These are phyloP conservation scores for Chloropsis cyanopogon DNA, from an alignment of 2,113 vertebrate genomes.

Conservation along the genomic window DNA sequence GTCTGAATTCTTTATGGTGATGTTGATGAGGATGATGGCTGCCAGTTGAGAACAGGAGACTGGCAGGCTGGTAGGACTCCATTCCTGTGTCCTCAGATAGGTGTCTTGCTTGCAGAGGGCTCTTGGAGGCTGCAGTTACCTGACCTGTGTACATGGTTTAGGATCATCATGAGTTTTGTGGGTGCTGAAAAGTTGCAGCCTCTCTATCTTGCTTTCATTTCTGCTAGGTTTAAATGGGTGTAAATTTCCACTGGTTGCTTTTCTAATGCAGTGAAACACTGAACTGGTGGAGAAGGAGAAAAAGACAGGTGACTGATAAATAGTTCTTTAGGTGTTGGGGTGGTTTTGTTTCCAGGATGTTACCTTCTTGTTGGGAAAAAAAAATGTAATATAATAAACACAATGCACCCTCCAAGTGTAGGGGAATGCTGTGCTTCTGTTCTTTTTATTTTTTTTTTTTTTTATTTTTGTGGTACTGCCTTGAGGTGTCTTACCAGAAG, in stretches of 20 bases:
- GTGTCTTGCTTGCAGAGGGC: background rate
- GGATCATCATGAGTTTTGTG: background rate
- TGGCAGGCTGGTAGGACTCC: background rate
- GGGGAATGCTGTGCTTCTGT: background rate
- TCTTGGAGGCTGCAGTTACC: background rate
- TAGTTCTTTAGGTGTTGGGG: background rate
- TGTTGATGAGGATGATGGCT: background rate
- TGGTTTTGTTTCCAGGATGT: background rate
- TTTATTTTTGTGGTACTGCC: background rate
- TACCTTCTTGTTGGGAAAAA: background rate
- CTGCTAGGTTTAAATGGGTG: background rate
- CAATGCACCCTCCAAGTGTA: background rate
- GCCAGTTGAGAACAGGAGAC: background rate
- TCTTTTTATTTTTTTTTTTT: background rate
- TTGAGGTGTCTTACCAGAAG: conserved; percentile 1
- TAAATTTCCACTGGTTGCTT: background rate
- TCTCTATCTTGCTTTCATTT: background rate
- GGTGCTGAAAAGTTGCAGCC: background rate
- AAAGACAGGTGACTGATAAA: background rate
- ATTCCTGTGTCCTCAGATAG: background rate
- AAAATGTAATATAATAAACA: background rate
- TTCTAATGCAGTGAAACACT: background rate
- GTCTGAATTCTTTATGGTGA: background rate
- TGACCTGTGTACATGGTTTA: background rate
- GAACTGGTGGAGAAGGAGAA: background rate